A percentile compares a stretch with the other conserved stretches of the same genome.
Evolutionary conservation across 2,888 invertebrate genomes (phyloP).

Genomic region (Phyllotreta striolata): DNA sequence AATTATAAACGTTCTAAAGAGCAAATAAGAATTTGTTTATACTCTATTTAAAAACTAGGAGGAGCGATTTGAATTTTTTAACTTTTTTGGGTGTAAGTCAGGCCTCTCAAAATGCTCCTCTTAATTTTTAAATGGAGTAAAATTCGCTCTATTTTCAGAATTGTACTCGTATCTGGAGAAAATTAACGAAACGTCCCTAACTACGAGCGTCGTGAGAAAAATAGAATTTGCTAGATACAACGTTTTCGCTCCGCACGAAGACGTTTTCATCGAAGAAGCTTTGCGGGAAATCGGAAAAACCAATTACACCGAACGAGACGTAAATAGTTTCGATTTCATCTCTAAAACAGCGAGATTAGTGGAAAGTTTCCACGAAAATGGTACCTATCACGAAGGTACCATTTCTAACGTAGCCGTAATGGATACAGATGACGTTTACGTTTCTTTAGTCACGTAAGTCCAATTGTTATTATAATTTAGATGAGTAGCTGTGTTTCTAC

Average conservation of each 20-base stretch:
- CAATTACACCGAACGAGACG: slow-evolving; percentile 51
- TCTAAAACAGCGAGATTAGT: slow-evolving; percentile 53
- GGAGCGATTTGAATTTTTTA: too few relatives aligned
- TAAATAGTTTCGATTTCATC: slow-evolving; percentile 48
- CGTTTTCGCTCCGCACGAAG: slow-evolving; percentile 55
- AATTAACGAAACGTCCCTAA: slow-evolving; percentile 48
- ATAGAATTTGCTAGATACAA: slow-evolving; percentile 53
- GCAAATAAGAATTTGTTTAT: too few relatives aligned
- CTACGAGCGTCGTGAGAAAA: slow-evolving; percentile 47
- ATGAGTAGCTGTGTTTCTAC: neutral
- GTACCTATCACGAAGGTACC: slow-evolving; percentile 58
- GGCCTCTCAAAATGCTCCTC: too few relatives aligned
- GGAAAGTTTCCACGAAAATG: slow-evolving; percentile 49
- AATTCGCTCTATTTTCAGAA: slow-evolving; percentile 54
- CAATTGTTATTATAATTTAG: slow-evolving; percentile 1
- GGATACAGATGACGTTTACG: slow-evolving; percentile 72
- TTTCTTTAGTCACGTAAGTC: slow-evolving; percentile 73
- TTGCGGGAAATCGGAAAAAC: slow-evolving; percentile 52
- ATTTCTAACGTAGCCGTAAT: slow-evolving; percentile 71
- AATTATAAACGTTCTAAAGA: too few relatives aligned
- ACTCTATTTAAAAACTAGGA: too few relatives aligned
- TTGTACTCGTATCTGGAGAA: slow-evolving; percentile 57
- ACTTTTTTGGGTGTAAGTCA: too few relatives aligned
- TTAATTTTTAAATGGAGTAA: too few relatives aligned
- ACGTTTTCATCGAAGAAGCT: slow-evolving; percentile 49